Percentiles rank a stretch among this genome's conserved stretches.
These are phyloP conservation scores for Ochropleura leucogaster DNA, from an alignment of 2,888 invertebrate genomes.

Conservation along the genomic window DNA sequence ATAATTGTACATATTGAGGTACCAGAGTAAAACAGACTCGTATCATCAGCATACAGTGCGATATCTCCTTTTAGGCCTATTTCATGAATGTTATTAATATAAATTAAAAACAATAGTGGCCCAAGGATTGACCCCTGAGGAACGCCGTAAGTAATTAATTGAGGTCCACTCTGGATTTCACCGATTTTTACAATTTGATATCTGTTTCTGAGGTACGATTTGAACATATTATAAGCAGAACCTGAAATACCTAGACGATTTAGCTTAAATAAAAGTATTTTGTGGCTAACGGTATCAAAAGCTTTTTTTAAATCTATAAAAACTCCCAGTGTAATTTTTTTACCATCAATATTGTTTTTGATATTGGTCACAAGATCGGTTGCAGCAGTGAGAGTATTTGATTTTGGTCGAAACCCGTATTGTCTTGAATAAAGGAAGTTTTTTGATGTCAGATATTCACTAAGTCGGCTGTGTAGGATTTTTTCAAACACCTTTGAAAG, in stretches of 20 bases:
- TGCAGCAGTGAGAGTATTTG: not conserved
- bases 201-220: slow-evolving; percentile 1
- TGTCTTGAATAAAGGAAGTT: not conserved
- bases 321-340: too few relatives aligned
- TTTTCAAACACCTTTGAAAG: not conserved
- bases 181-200: slow-evolving; percentile 1
- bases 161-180: not conserved
- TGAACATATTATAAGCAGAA: not conserved
- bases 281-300: not conserved
- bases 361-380: not conserved
- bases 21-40: slow-evolving; percentile 2
- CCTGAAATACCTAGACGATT: slow-evolving; percentile 1
- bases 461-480: not conserved
- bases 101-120: not conserved
- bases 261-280: slow-evolving; percentile 7
- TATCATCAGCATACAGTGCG: not conserved
- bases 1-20: not conserved
- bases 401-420: not conserved
- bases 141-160: not conserved
- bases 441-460: not conserved
- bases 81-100: not conserved
- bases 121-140: slow-evolving; percentile 1
- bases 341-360: too few relatives aligned
- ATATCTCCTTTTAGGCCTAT: not conserved
- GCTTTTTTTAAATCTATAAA: too few relatives aligned